Conservation (phyloP, 1,140 invertebrate genomes). For the Leptopilina boulardi region DNA sequence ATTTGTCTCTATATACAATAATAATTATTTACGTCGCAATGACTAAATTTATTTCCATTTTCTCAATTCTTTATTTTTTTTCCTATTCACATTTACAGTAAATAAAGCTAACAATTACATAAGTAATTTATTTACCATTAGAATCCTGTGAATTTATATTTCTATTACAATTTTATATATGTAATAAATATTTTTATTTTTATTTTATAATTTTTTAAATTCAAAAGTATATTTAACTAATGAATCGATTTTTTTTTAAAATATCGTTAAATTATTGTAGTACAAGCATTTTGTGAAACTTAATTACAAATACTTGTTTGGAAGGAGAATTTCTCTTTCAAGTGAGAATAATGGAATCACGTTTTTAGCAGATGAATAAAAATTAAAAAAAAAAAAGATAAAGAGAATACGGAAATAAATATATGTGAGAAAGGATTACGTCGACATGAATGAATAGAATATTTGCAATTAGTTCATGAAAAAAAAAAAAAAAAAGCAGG, state of each 20-base stretch:
- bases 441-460: slow-evolving; percentile 17
- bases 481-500: slow-evolving; percentile 31
- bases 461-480: neutral
- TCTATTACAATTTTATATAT: too few species aligned
- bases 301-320: slow-evolving; percentile 27
- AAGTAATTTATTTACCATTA: too few species aligned
- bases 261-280: neutral
- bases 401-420: neutral
- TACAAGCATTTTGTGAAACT: slow-evolving; percentile 17
- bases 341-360: neutral
- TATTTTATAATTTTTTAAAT: too few species aligned
- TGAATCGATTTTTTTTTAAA: too few species aligned
- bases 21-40: neutral
- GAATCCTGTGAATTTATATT: too few species aligned
- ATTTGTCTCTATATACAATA: neutral
- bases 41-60: neutral
- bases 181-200: too few species aligned
- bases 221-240: too few species aligned
- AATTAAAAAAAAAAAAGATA: neutral
- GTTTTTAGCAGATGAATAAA: neutral
- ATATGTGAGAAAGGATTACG: slow-evolving; percentile 12
- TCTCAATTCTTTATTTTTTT: neutral
- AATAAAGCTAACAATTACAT: too few species aligned
- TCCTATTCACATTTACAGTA: too few species aligned
- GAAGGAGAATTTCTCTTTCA: slow-evolving; percentile 10